Conservation (phyloP, 1,140 invertebrate genomes). For the Calosoma granatense region DNA sequence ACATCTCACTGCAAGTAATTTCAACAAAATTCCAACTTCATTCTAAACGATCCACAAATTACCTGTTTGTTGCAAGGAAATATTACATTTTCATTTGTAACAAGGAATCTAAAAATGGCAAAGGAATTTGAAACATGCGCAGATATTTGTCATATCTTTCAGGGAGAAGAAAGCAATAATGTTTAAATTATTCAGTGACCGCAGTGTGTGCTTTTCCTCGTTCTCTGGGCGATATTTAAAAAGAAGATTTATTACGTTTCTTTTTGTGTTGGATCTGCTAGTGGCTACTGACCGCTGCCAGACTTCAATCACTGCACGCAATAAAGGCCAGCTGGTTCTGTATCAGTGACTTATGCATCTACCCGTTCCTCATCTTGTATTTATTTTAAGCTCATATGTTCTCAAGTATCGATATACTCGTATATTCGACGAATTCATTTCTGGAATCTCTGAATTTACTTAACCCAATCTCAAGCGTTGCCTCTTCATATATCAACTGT, state of each 20-base stretch:
- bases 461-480: too few species aligned
- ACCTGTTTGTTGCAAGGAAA: too few species aligned
- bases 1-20: too few species aligned
- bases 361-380: constrained; percentile 1
- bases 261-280: neutral
- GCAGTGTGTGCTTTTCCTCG: neutral
- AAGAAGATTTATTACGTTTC: constrained; percentile 1
- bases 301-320: neutral
- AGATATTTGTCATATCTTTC: too few species aligned
- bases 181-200: constrained; percentile 8
- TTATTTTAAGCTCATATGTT: constrained; percentile 6
- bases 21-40: too few species aligned
- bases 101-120: neutral
- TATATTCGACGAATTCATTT: neutral
- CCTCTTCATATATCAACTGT: too few species aligned
- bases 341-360: neutral
- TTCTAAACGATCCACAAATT: too few species aligned
- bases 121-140: too few species aligned
- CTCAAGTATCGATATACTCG: constrained; percentile 4
- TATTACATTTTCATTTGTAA: too few species aligned
- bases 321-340: neutral
- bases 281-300: neutral
- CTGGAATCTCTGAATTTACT: too few species aligned
- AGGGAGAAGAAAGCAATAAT: neutral
- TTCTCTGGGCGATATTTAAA: neutral